Conservation (phyloP, 53 echinoderm and acorn worm species). For the Antedon mediterranea region DNA sequence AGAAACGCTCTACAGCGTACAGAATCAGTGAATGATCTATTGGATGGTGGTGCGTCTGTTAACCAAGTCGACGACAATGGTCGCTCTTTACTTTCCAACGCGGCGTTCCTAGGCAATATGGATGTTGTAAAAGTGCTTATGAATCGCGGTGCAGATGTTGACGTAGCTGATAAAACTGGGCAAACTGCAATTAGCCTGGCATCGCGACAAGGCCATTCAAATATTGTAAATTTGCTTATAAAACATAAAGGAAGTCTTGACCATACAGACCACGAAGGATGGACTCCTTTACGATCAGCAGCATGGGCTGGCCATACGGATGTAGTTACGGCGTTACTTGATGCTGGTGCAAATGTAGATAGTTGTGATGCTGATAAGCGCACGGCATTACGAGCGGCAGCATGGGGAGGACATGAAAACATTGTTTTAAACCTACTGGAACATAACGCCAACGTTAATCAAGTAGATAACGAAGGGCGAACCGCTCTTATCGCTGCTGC, state of each 20-base stretch:
- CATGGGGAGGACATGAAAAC: slow-evolving; percentile 98
- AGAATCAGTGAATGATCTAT: slow-evolving; percentile 64
- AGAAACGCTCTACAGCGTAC: slow-evolving; percentile 87
- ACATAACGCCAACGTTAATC: slow-evolving; percentile 83
- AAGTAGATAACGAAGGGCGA: slow-evolving; percentile 90
- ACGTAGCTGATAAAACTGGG: slow-evolving; percentile 72
- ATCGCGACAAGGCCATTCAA: slow-evolving; percentile 79
- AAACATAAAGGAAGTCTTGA: slow-evolving; percentile 68
- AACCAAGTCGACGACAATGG: slow-evolving; percentile 96
- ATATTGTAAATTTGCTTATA: slow-evolving; percentile 55
- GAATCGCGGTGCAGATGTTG: slow-evolving; percentile 57
- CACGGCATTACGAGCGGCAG: slow-evolving; percentile 90
- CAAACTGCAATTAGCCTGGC: slow-evolving; percentile 82
- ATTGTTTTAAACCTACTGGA: slow-evolving; percentile 86
- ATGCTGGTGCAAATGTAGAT: slow-evolving; percentile 87
- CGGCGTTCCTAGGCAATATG: slow-evolving; percentile 77
- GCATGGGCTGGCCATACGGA: slow-evolving; percentile 99
- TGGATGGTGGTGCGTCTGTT: slow-evolving; percentile 90
- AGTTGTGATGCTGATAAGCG: slow-evolving; percentile 88
- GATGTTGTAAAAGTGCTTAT: slow-evolving; percentile 83
- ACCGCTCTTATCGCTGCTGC: slow-evolving; percentile 99
- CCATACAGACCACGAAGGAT: slow-evolving; percentile 94
- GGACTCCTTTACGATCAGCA: slow-evolving; percentile 94
- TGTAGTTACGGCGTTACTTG: slow-evolving; percentile 71
- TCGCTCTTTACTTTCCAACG: slow-evolving; percentile 88